Evolutionary conservation across 2,113 vertebrate species (phyloP), one percentile per base, ranked within the genome.

Genomic region (Dipodomys ordii): DNA sequence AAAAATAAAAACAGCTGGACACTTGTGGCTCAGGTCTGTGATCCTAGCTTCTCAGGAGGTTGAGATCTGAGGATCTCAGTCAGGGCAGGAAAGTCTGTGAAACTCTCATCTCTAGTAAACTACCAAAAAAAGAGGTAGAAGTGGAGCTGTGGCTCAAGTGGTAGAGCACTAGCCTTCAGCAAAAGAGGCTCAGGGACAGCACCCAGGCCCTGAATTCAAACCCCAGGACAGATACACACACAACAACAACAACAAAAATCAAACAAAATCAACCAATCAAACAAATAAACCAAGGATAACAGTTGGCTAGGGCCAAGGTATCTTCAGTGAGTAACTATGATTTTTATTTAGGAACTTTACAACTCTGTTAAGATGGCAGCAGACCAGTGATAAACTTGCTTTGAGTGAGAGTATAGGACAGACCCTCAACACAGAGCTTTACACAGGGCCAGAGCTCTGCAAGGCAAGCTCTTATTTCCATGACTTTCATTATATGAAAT

Each of bases 351-450:
- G 71, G 82, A 39, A 83, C 27, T 69, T 72, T 30, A 85, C 64
- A 83, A 60, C 68, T 91, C 79, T 60, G 18, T 94, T 91, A 77
- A 79, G 73, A 83, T 87, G 95, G 44, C 90, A 76, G 25, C 60
- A 84, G 62, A 90, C 13, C 39, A 60, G 62, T 87, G 73, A 78
- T 35, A 19, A 46, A 16, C 53, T 88, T 79, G 69, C 67, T 95
- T 81, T 0, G 2, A n/a, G 23, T 73, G n/a, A 85, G 82, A 78
- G 74, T 27, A 28, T 19, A 73, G 35, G 18, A 91, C 79, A 73
- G 73, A 20, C 27, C 35, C 30, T 82, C 16, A 64, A 57, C 57
- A 35, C 15, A 71, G 60, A 80, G 19, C 20, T 35, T 82, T 46
- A 32, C 22, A 57, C 28, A n/a, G 27, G 72, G 65, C 67, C 44